Evolutionary conservation across 2,888 invertebrate genomes (phyloP).

Genomic region (Molorchus minor): DNA sequence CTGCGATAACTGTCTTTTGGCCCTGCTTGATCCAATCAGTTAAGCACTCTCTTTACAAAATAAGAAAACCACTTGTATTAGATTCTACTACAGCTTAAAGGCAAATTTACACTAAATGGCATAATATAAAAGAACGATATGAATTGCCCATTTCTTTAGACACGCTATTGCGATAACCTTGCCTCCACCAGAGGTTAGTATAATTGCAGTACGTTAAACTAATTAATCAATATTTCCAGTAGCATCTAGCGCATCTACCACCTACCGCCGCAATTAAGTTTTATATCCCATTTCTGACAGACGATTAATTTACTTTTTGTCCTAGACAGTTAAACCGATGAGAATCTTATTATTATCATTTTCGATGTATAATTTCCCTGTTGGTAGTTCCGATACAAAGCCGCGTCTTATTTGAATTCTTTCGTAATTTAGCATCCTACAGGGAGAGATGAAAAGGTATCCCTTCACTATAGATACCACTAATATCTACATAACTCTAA

Average conservation of each 20-base stretch:
- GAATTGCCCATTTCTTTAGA: slow-evolving; percentile 27
- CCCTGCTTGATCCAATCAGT: no score
- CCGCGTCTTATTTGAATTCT: not conserved
- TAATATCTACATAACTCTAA: no score
- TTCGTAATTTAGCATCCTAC: slow-evolving; percentile 5
- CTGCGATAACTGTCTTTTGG: no score
- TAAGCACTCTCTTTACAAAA: no score
- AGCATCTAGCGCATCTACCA: slow-evolving; percentile 48
- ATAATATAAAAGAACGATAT: no score
- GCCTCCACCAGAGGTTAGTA: slow-evolving; percentile 27
- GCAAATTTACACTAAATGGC: no score
- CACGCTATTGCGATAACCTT: slow-evolving; percentile 14
- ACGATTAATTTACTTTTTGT: slow-evolving; percentile 15
- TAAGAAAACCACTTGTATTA: no score
- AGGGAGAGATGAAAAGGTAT: slow-evolving; percentile 6
- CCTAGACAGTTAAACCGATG: slow-evolving; percentile 2
- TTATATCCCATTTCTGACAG: slow-evolving; percentile 26
- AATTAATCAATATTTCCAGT: slow-evolving; percentile 53
- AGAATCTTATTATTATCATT: slow-evolving; percentile 1
- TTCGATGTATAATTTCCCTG: not conserved
- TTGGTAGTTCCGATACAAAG: slow-evolving; percentile 2
- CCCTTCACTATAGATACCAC: no score
- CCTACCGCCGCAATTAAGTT: slow-evolving; percentile 50
- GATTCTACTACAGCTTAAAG: no score
- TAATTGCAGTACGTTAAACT: slow-evolving; percentile 36